Evolutionary conservation across 2,113 vertebrate genomes (phyloP).

Genomic region (Urocitellus parryii): DNA sequence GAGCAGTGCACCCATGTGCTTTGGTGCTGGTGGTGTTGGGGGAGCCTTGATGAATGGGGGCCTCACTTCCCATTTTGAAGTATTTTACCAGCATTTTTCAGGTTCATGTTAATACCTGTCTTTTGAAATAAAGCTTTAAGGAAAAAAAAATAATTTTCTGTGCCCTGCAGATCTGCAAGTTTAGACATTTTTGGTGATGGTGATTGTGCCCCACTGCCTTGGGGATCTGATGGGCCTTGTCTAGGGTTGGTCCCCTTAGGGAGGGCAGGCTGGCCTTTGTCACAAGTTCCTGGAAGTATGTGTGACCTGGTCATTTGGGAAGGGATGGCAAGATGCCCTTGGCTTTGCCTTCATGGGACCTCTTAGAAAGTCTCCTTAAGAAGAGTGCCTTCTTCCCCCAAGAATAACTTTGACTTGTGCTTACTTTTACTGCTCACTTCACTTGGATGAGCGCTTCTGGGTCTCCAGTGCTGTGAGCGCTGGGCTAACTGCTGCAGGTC

Average conservation of each 20-base stretch:
- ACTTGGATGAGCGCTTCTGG: accelerated
- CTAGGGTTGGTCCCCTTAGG: accelerated
- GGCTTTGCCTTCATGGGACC: background rate
- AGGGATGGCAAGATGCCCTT: accelerated
- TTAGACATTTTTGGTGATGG: too few species aligned
- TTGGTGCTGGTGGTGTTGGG: too few species aligned
- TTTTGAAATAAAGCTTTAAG: background rate
- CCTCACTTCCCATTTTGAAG: background rate
- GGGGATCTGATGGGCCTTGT: background rate
- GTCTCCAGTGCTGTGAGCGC: accelerated
- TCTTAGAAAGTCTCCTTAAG: accelerated
- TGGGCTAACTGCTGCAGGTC: background rate
- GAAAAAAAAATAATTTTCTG: background rate
- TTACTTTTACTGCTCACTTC: background rate
- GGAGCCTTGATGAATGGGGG: background rate
- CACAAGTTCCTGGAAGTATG: background rate
- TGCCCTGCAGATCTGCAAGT: background rate
- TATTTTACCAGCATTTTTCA: background rate
- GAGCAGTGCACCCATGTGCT: background rate
- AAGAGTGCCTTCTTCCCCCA: accelerated
- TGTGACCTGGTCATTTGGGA: too few species aligned
- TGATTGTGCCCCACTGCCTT: accelerated
- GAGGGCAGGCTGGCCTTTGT: too few species aligned
- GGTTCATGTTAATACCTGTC: background rate
- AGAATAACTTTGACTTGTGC: accelerated